phyloP scores from a whole-genome alignment of 2,888 invertebrate species.

The Melanophora roralis region DNA sequence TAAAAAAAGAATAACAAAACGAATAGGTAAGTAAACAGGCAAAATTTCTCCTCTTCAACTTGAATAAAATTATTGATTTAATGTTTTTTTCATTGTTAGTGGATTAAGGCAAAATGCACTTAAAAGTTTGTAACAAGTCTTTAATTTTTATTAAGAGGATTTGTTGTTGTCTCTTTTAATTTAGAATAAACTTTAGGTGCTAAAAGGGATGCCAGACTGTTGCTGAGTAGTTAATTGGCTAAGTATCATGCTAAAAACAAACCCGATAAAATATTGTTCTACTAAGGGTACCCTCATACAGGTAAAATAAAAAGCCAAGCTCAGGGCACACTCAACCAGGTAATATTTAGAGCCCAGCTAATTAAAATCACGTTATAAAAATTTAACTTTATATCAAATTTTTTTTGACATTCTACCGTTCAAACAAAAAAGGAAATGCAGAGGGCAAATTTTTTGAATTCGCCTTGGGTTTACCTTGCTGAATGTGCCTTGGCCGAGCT shows the following conservation, averaged over 20 bases:
- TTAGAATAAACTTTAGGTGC: slow-evolving; percentile 21
- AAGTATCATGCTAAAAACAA: neutral
- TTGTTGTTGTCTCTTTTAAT: neutral
- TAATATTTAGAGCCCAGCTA: too few relatives aligned
- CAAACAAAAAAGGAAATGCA: too few relatives aligned
- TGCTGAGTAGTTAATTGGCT: neutral
- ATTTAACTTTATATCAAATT: too few relatives aligned
- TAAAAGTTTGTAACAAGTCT: slow-evolving; percentile 42
- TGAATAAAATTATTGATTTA: slow-evolving; percentile 52
- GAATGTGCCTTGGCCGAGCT: too few relatives aligned
- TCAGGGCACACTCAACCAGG: too few relatives aligned
- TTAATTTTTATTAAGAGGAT: slow-evolving; percentile 18
- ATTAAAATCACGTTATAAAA: too few relatives aligned
- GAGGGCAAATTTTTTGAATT: too few relatives aligned
- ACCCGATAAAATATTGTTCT: too few relatives aligned
- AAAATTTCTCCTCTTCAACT: slow-evolving; percentile 12
- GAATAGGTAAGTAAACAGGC: neutral
- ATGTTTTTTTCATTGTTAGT: slow-evolving; percentile 51
- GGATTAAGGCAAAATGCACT: slow-evolving; percentile 51
- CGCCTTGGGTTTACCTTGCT: too few relatives aligned
- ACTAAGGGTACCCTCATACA: too few relatives aligned
- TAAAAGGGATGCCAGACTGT: neutral
- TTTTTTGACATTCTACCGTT: too few relatives aligned
- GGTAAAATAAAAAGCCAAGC: too few relatives aligned
- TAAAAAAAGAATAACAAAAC: neutral